phyloP scores from a whole-genome alignment of 2,888 invertebrate species.

The Acleris laterana region DNA sequence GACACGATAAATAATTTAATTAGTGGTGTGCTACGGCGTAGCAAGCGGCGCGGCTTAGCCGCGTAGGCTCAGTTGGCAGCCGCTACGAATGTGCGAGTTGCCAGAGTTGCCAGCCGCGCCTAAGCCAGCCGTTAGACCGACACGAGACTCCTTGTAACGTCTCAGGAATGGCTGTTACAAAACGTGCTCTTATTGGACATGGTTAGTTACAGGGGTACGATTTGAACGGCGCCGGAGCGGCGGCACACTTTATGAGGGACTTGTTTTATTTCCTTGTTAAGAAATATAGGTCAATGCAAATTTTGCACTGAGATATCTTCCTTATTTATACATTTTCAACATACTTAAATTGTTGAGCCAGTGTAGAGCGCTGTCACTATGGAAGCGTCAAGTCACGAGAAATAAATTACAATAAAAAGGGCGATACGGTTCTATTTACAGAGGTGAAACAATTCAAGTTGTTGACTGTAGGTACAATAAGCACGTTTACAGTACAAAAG shows the following conservation, averaged over 20 bases:
- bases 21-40: constrained; percentile 67
- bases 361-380: too few species aligned
- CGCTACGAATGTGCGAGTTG: constrained; percentile 73
- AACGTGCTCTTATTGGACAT: constrained; percentile 6
- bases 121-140: constrained; percentile 57
- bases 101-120: constrained; percentile 55
- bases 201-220: constrained; percentile 4
- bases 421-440: too few species aligned
- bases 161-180: constrained; percentile 16
- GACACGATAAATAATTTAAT: constrained; percentile 43
- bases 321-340: too few species aligned
- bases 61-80: constrained; percentile 75
- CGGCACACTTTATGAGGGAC: neutral
- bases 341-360: too few species aligned
- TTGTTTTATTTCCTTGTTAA: constrained; percentile 7
- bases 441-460: too few species aligned
- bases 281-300: constrained; percentile 4
- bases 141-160: constrained; percentile 44
- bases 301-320: too few species aligned
- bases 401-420: too few species aligned
- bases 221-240: neutral
- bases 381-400: too few species aligned
- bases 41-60: constrained; percentile 65
- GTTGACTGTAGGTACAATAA: too few species aligned
- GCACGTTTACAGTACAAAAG: too few species aligned